phyloP scores from a whole-genome alignment of 2,797 vertebrate species.

The Pygocentrus nattereri region DNA sequence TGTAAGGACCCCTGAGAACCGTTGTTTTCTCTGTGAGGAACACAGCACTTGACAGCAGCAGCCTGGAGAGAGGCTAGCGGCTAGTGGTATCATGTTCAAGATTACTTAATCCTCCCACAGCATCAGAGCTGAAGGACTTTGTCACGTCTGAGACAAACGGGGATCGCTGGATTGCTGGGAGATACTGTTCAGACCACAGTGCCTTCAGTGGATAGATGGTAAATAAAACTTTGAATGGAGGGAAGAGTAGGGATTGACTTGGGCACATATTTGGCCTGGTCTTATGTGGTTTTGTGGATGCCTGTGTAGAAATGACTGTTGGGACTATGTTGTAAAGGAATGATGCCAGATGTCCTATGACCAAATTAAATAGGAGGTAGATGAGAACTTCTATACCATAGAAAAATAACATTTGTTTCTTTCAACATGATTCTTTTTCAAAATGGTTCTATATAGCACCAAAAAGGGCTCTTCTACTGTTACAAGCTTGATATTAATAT shows the following conservation, averaged over 20 bases:
- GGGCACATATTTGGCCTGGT: neutral
- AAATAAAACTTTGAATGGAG: constrained; percentile 13
- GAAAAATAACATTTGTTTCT: no score
- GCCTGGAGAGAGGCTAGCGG: constrained; percentile 41
- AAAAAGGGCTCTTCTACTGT: no score
- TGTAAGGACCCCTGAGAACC: constrained; percentile 77
- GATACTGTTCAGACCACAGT: constrained; percentile 15
- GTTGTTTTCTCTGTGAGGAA: constrained; percentile 71
- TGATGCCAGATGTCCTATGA: neutral
- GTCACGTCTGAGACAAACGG: constrained; percentile 73
- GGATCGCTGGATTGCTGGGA: constrained; percentile 72
- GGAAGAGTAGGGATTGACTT: neutral
- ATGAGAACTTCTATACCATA: no score
- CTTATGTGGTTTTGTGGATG: neutral
- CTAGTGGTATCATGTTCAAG: constrained; percentile 56
- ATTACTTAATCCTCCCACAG: constrained; percentile 81
- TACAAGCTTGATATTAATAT: no score
- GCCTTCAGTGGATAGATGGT: constrained; percentile 24
- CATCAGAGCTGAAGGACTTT: constrained; percentile 72
- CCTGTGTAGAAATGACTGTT: neutral
- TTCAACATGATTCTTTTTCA: no score
- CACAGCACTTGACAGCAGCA: constrained; percentile 71
- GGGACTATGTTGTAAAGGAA: neutral
- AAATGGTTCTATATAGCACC: no score
- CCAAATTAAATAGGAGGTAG: neutral